These are phyloP conservation scores for Penaeus indicus DNA, from an alignment of 1,140 invertebrate species.

Conservation along the genomic window DNA sequence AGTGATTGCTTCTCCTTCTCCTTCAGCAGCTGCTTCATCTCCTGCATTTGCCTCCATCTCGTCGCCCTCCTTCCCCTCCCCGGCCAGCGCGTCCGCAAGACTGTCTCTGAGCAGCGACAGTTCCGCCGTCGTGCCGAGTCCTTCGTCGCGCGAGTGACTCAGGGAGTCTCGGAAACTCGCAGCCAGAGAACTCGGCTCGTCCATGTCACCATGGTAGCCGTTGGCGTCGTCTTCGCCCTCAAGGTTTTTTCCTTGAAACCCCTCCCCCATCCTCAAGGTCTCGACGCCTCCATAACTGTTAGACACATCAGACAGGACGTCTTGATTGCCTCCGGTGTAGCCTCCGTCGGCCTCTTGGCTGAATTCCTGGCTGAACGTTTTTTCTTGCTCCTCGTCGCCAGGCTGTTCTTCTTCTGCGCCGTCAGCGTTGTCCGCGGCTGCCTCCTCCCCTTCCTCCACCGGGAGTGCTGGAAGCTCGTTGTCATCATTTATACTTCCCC, in stretches of 20 bases:
- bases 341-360: not conserved
- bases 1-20: not conserved
- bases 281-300: not conserved
- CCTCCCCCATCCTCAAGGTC: not conserved
- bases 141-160: not conserved
- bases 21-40: not conserved
- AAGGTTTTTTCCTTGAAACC: too few species aligned
- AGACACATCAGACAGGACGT: not conserved
- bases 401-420: not conserved
- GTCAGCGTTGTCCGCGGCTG: not conserved
- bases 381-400: not conserved
- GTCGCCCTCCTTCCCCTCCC: not conserved
- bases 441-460: not conserved
- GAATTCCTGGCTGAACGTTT: not conserved
- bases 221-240: not conserved
- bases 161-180: slow-evolving; percentile 26
- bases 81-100: too few species aligned
- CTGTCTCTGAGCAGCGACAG: not conserved
- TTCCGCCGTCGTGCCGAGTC: not conserved
- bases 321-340: not conserved
- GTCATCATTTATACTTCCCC: slow-evolving; percentile 31
- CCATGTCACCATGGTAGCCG: slow-evolving; percentile 46
- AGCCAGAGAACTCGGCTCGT: slow-evolving; percentile 41
- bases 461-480: not conserved
- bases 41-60: not conserved